Conservation (phyloP, 2,797 vertebrate genomes). For the Hephaestus fuliginosus region DNA sequence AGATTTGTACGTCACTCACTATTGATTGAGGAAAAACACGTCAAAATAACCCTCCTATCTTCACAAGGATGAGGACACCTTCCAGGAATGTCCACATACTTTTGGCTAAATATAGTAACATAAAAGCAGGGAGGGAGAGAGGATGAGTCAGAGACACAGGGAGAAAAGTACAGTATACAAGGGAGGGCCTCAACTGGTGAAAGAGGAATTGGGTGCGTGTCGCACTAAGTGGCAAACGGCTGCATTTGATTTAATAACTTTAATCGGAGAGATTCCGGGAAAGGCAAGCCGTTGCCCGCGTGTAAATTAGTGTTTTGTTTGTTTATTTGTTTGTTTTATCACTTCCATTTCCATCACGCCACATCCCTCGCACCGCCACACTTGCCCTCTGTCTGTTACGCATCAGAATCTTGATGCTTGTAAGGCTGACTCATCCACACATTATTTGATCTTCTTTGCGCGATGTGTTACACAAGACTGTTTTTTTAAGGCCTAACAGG, state of each 20-base stretch:
- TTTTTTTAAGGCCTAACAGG: conserved; percentile 12
- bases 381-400: conserved; percentile 12
- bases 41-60: not conserved
- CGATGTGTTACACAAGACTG: conserved; percentile 18
- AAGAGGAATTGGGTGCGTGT: conserved; percentile 14
- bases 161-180: not conserved
- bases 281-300: conserved; percentile 16
- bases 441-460: conserved; percentile 3
- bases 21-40: not conserved
- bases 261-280: conserved; percentile 34
- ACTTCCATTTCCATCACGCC: conserved; percentile 25
- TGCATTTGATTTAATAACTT: conserved; percentile 31
- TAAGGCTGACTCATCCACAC: conserved; percentile 19
- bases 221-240: conserved; percentile 25
- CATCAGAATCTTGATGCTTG: conserved; percentile 17
- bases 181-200: not conserved
- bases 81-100: not conserved
- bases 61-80: no score
- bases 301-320: conserved; percentile 25
- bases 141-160: conserved; percentile 12
- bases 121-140: not conserved
- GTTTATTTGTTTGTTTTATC: conserved; percentile 19
- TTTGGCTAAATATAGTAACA: not conserved
- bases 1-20: not conserved
- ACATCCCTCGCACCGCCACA: not conserved